Percentiles rank a stretch among this genome's conserved stretches.
phyloP scores from a whole-genome alignment of 2,797 vertebrate genomes.

The Morelia viridis region DNA sequence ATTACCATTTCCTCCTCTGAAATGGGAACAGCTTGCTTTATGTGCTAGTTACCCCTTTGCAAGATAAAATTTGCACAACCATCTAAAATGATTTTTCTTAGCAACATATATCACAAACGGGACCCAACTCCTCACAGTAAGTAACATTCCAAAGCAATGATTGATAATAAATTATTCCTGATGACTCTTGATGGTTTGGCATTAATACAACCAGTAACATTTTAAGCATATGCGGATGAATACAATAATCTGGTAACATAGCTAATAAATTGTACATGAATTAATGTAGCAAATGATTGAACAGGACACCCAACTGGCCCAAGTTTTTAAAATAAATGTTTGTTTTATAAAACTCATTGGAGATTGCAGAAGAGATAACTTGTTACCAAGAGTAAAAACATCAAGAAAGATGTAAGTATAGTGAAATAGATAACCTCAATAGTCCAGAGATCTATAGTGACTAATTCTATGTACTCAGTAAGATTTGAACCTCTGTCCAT shows the following conservation, averaged over 20 bases:
- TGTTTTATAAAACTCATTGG: background rate
- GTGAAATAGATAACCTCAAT: background rate
- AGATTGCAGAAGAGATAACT: background rate
- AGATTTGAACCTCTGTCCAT: background rate
- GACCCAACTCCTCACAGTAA: conserved; percentile 50
- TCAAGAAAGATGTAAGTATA: background rate
- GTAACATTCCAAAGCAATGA: conserved; percentile 58
- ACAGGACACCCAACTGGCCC: background rate
- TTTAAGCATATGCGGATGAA: conserved; percentile 69
- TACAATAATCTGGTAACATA: conserved; percentile 36
- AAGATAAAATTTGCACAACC: conserved; percentile 61
- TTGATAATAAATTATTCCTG: conserved; percentile 61
- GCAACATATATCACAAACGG: conserved; percentile 61
- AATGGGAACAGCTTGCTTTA: conserved; percentile 64
- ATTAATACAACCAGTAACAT: conserved; percentile 59
- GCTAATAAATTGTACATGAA: conserved; percentile 17
- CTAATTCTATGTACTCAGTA: background rate
- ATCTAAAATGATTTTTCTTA: conserved; percentile 48
- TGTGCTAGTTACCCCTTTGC: conserved; percentile 37
- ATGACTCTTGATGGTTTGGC: conserved; percentile 58
- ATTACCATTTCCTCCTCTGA: conserved; percentile 59
- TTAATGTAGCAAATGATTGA: background rate
- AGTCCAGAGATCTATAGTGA: background rate
- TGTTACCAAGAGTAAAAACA: background rate
- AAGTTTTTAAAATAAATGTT: no score